These are phyloP conservation scores for Cephus sareptanus DNA, from an alignment of 2,888 invertebrate genomes.

Conservation along the genomic window DNA sequence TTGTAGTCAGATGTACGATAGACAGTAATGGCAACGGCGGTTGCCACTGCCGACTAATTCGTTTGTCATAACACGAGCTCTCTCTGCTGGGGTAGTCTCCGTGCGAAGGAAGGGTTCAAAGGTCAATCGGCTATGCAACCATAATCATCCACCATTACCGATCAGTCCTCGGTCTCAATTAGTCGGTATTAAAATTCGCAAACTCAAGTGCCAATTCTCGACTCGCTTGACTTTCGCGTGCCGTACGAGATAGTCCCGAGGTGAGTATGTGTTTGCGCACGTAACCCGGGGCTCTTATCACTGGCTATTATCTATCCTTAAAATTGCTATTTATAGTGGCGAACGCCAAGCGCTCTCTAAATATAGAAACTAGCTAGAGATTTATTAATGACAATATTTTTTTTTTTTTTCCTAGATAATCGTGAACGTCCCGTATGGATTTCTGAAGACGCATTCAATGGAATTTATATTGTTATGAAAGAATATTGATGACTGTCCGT, in stretches of 20 bases:
- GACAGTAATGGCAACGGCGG: conserved; percentile 43
- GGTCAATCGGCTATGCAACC: not conserved
- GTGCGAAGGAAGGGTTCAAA: not conserved
- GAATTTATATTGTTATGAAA: not conserved
- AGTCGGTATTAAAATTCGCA: not conserved
- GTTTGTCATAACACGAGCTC: conserved; percentile 59
- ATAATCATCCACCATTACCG: not conserved
- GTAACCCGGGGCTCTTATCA: not conserved
- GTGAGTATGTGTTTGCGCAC: not conserved
- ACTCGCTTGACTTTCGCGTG: not conserved
- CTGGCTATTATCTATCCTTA: not conserved
- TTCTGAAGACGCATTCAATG: not conserved
- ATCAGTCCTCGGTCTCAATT: not conserved
- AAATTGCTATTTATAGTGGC: conserved; percentile 3
- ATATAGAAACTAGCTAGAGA: not conserved
- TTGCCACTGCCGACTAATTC: conserved; percentile 51
- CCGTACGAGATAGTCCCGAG: not conserved
- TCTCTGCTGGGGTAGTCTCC: conserved; percentile 44
- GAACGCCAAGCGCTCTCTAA: not conserved
- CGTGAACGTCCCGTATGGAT: not conserved
- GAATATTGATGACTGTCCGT: not conserved
- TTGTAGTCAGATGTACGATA: conserved; percentile 60
- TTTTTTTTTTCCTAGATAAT: not conserved
- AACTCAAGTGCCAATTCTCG: not conserved
- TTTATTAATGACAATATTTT: not conserved